Base-by-base conservation (phyloP, 2,888 invertebrate species). In the Charanyca ferruginea region DNA sequence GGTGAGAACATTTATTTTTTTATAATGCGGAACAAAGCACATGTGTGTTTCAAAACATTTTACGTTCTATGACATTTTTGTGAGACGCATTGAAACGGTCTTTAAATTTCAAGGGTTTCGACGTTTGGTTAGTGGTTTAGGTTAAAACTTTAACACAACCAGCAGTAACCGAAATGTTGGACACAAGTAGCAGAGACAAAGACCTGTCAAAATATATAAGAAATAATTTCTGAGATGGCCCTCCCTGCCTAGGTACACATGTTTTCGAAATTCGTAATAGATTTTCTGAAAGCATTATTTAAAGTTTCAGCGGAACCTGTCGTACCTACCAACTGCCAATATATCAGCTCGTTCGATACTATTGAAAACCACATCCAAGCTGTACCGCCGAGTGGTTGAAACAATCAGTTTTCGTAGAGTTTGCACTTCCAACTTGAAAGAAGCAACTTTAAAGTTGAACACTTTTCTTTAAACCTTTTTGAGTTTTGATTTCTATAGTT, bases 361-460 rank as follows among this genome's bases (percentile, higher is more conserved):
- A 41, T 23, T 58, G 62, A 49, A 65, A 60, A 57, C 55, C 44
- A 64, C 44, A 55, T 44, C 23, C 42, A 51, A 61, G 44, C 53
- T 52, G n/a, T n/a, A n/a, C n/a, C 51, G 69, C 64, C 13, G 22
- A 48, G 41, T 53, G 62, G 61, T 62, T 25, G 38, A 77, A 77
- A 75, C 72, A 75, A 77, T 75, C 77, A 62, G 59, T 77, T 72
- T 66, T 58, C 66, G 8, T 18, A 28, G 49, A 71, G 66, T 66
- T 62, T 52, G 41, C 54, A 77, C 61, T 58, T 48, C 51, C 61
- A 66, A 62, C 58, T 61, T 51, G 35, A 22, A 20, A 35, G 44
- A 68, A 66, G 62, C 47, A 66, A 76, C 58, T 64, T 41, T 58
- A 54, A 67, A 72, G 73, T 67, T 67, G 64, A 62, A 76, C 47